A percentile compares a stretch with the other conserved stretches of the same genome.
These are phyloP conservation scores for Meriones unguiculatus DNA, from an alignment of 2,113 vertebrate genomes.

Conservation along the genomic window DNA sequence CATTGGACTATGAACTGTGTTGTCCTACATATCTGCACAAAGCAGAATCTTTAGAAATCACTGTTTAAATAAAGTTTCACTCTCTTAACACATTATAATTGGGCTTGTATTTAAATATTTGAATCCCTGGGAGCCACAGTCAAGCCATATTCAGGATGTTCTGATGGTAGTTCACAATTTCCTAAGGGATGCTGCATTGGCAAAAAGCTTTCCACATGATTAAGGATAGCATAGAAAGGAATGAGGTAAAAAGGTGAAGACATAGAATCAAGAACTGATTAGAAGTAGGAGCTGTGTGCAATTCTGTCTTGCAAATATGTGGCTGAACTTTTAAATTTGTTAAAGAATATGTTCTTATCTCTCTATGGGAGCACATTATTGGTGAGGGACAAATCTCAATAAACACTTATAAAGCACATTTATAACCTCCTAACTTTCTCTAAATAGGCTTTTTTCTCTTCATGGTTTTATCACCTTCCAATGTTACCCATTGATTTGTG, in stretches of 20 bases:
- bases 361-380: background rate
- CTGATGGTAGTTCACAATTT: background rate
- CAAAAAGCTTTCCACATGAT: background rate
- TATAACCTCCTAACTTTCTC: background rate
- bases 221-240: background rate
- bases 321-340: background rate
- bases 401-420: background rate
- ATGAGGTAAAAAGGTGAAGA: background rate
- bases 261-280: background rate
- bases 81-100: background rate
- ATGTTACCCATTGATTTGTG: background rate
- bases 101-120: background rate
- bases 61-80: background rate
- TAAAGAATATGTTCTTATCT: background rate
- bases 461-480: background rate
- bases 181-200: background rate
- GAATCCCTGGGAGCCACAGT: too few species aligned
- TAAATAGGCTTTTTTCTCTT: background rate
- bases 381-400: too few species aligned
- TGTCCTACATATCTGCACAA: background rate
- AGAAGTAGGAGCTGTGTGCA: background rate
- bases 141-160: background rate
- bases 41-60: fast-evolving
- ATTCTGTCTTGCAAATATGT: background rate
- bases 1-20: background rate